These are phyloP conservation scores for Archocentrus centrarchus DNA, from an alignment of 2,113 vertebrate genomes.

Conservation along the genomic window DNA sequence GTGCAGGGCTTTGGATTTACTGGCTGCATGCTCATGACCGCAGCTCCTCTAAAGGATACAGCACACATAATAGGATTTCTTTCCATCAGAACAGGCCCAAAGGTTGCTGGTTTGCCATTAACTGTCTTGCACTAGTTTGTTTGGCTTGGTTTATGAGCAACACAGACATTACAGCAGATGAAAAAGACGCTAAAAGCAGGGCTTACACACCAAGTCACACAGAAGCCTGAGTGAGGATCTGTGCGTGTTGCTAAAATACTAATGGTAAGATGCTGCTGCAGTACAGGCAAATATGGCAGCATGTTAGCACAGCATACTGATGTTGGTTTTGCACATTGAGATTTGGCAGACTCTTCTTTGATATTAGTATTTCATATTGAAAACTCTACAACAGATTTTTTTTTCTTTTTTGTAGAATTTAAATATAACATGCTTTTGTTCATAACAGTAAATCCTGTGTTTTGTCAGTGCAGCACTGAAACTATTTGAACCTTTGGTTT, in stretches of 20 bases:
- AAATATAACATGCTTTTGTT: conserved; percentile 6
- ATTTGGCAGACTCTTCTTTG: conserved; percentile 41
- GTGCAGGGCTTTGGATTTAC: conserved; percentile 46
- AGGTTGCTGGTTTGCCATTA: conserved; percentile 31
- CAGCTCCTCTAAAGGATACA: conserved; percentile 27
- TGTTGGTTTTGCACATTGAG: conserved; percentile 42
- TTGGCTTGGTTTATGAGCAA: conserved; percentile 33
- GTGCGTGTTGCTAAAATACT: not conserved
- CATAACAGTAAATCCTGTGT: not conserved
- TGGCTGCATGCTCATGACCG: conserved; percentile 30
- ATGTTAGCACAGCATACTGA: not conserved
- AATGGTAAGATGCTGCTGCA: not conserved
- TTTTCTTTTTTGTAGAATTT: conserved; percentile 39
- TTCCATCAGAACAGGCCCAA: conserved; percentile 29
- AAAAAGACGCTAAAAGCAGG: not conserved
- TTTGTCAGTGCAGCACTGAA: not conserved
- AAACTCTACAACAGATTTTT: conserved; percentile 7
- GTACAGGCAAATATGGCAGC: not conserved
- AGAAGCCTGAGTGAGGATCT: not conserved
- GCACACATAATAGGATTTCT: conserved; percentile 67
- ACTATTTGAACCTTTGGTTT: not conserved
- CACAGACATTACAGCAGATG: conserved; percentile 14
- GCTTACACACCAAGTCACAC: not conserved
- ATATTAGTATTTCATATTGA: conserved; percentile 70
- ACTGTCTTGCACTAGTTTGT: conserved; percentile 16